Conservation (phyloP, 2,113 vertebrate species). For the Tapirus terrestris region DNA sequence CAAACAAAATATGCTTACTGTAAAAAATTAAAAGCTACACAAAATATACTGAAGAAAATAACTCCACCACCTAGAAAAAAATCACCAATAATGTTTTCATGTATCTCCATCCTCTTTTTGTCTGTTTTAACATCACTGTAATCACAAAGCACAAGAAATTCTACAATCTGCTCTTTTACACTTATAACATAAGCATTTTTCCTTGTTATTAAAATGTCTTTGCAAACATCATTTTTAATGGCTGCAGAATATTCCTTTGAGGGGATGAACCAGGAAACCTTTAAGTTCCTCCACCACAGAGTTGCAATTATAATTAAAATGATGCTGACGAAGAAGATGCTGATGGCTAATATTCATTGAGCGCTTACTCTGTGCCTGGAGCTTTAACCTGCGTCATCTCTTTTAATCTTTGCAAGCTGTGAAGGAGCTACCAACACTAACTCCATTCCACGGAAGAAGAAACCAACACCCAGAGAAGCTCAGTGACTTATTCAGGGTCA, state of each 20-base stretch:
- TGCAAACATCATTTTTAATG: conserved; percentile 14
- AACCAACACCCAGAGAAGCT: background rate
- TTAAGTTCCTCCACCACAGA: background rate
- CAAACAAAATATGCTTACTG: background rate
- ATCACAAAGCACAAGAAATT: background rate
- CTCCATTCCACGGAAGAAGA: background rate
- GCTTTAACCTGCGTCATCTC: fast-evolving
- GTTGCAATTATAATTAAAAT: background rate
- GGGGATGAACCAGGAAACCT: background rate
- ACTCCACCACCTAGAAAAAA: background rate
- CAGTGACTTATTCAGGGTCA: background rate
- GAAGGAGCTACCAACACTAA: background rate
- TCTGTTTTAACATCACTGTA: background rate
- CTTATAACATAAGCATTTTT: background rate
- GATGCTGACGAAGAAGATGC: background rate
- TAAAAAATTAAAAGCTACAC: conserved; percentile 22
- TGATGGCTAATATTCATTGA: background rate
- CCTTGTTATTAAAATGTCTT: background rate
- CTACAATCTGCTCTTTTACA: background rate
- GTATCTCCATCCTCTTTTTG: background rate
- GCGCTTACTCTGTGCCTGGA: background rate
- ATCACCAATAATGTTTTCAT: background rate
- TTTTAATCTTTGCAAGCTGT: background rate
- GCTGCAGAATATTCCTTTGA: background rate
- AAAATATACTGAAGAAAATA: conserved; percentile 13